Conservation (phyloP, 2,113 vertebrate genomes). For the Zosterops japonicus region DNA sequence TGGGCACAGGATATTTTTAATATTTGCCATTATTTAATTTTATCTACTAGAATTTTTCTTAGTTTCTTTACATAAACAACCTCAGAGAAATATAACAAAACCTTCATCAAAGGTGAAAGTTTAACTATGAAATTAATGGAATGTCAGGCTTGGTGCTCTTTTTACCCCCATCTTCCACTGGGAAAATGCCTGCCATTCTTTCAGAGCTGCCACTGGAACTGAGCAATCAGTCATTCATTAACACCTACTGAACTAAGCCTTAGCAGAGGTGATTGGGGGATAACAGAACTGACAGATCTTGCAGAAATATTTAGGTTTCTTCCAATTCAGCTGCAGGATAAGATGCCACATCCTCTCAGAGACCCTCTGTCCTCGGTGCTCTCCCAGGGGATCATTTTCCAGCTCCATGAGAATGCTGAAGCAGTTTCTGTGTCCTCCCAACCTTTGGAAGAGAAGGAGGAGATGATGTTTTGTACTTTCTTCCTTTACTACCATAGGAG, state of each 20-base stretch:
- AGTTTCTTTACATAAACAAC: neutral
- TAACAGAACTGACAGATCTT: neutral
- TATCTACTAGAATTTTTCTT: neutral
- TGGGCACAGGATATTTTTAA: neutral
- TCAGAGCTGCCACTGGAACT: neutral
- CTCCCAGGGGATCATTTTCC: neutral
- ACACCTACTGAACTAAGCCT: neutral
- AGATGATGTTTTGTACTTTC: neutral
- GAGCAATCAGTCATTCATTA: neutral
- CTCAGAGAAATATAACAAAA: neutral
- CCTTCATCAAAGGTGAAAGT: neutral
- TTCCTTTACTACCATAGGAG: neutral
- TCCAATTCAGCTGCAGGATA: neutral
- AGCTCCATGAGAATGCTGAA: neutral
- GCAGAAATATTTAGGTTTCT: neutral
- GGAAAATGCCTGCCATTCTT: neutral
- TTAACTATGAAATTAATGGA: neutral
- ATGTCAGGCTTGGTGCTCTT: neutral
- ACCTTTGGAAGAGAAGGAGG: neutral
- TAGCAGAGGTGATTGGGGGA: neutral
- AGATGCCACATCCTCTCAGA: neutral
- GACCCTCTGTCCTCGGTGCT: neutral
- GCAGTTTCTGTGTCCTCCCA: neutral
- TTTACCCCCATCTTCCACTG: accelerated
- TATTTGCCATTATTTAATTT: neutral